Percentiles rank a stretch among this genome's conserved stretches.
Conservation (phyloP, 2,888 invertebrate species). For the Drosophila peninsularis region DNA sequence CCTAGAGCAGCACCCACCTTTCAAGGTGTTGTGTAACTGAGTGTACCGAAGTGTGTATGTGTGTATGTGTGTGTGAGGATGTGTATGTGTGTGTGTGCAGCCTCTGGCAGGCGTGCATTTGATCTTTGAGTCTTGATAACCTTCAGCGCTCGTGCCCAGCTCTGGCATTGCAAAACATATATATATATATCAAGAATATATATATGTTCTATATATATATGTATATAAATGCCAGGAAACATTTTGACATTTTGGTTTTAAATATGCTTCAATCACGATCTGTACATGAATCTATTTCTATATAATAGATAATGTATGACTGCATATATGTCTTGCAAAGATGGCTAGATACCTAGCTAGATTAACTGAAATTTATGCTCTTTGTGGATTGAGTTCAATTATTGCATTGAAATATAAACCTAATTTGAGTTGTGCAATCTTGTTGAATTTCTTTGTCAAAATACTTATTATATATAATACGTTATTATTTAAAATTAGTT, state of each 20-base stretch:
- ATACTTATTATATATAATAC: too few species aligned
- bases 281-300: background rate
- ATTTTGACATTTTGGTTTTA: slow-evolving; percentile 63
- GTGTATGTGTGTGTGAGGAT: background rate
- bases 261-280: slow-evolving; percentile 4
- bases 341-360: too few species aligned
- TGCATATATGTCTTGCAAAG: too few species aligned
- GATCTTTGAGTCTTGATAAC: slow-evolving; percentile 56
- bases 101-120: slow-evolving; percentile 50
- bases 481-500: too few species aligned
- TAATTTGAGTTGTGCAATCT: too few species aligned
- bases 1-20: slow-evolving; percentile 43
- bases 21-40: slow-evolving; percentile 42
- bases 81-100: slow-evolving; percentile 37
- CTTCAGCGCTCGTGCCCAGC: slow-evolving; percentile 25
- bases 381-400: too few species aligned
- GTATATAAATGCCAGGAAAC: slow-evolving; percentile 18
- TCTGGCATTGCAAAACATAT: slow-evolving; percentile 38
- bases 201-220: slow-evolving; percentile 13
- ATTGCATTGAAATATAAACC: too few species aligned
- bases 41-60: slow-evolving; percentile 15
- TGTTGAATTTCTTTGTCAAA: too few species aligned
- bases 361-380: too few species aligned
- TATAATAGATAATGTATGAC: too few species aligned
- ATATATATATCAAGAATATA: slow-evolving; percentile 5